Evolutionary conservation across 2,113 vertebrate genomes (phyloP).

Genomic region (Ibidorhyncha struthersii): DNA sequence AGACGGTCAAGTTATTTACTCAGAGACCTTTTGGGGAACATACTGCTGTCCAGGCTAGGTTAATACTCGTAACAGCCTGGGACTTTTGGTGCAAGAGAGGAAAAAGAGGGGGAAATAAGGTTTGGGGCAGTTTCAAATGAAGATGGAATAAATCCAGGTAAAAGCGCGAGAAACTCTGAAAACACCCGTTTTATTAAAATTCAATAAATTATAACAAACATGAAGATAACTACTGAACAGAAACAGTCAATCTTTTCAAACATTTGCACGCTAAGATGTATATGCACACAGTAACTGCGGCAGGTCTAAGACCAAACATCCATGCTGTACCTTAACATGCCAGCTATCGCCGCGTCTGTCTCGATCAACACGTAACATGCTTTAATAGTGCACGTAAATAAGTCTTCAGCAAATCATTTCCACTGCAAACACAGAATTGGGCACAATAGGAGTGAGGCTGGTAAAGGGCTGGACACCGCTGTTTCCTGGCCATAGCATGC

Average conservation of each 20-base stretch:
- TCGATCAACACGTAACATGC: not conserved
- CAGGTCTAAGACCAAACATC: not conserved
- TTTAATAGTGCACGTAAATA: not conserved
- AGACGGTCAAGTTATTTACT: not conserved
- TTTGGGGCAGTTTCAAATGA: not conserved
- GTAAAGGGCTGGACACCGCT: not conserved
- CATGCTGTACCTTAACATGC: not conserved
- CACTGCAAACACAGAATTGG: not conserved
- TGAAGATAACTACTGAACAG: not conserved
- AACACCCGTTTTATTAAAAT: not conserved
- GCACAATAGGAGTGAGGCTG: not conserved
- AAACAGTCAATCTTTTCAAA: not conserved
- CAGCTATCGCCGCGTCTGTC: not conserved
- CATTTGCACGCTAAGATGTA: accelerated
- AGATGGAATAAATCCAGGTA: not conserved
- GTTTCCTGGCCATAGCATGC: not conserved
- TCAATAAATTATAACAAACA: not conserved
- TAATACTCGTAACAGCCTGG: not conserved
- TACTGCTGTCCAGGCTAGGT: not conserved
- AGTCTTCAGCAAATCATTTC: not conserved
- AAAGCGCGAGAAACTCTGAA: not conserved
- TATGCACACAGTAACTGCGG: not conserved
- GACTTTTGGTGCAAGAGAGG: not conserved
- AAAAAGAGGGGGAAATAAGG: not conserved
- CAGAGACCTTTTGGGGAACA: not conserved